Percentiles rank a stretch among this genome's conserved stretches.
Evolutionary conservation across 2,888 invertebrate genomes (phyloP).

Genomic region (Andrena praecox): DNA sequence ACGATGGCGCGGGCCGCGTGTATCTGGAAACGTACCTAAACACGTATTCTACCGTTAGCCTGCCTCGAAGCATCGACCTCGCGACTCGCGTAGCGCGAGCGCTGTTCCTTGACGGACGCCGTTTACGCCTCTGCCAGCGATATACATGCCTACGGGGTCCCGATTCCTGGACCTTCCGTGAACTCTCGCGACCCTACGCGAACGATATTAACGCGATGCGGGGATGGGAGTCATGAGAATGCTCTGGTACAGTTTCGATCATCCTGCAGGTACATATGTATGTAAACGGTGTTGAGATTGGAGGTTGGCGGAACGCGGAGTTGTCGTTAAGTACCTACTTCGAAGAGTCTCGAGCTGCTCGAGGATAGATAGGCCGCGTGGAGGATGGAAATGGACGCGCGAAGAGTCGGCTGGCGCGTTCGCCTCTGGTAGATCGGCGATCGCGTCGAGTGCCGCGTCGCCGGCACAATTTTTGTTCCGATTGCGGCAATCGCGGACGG

Average conservation of each 20-base stretch:
- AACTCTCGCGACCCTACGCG: constrained; percentile 5
- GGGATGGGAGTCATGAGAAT: too few relatives aligned
- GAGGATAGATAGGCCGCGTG: too few relatives aligned
- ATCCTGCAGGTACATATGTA: too few relatives aligned
- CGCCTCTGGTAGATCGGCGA: too few relatives aligned
- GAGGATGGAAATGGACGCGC: too few relatives aligned
- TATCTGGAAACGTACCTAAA: constrained; percentile 48
- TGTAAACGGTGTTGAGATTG: too few relatives aligned
- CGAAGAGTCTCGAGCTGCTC: too few relatives aligned
- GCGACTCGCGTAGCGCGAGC: constrained; percentile 50
- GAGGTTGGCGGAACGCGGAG: too few relatives aligned
- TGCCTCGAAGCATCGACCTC: constrained; percentile 58
- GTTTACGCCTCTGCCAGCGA: constrained; percentile 46
- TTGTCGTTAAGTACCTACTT: too few relatives aligned
- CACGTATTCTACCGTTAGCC: constrained; percentile 65
- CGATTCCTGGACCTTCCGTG: constrained; percentile 19
- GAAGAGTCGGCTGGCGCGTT: too few relatives aligned
- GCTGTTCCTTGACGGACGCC: constrained; percentile 54
- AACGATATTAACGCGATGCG: too few relatives aligned
- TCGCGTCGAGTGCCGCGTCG: not conserved
- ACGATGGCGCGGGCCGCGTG: not conserved
- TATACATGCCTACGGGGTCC: not conserved
- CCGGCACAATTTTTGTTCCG: constrained; percentile 43
- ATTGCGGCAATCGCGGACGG: constrained; percentile 31
- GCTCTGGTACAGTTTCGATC: too few relatives aligned